Base-by-base conservation (phyloP, 2,797 vertebrate species). In the Peromyscus melanophrys region DNA sequence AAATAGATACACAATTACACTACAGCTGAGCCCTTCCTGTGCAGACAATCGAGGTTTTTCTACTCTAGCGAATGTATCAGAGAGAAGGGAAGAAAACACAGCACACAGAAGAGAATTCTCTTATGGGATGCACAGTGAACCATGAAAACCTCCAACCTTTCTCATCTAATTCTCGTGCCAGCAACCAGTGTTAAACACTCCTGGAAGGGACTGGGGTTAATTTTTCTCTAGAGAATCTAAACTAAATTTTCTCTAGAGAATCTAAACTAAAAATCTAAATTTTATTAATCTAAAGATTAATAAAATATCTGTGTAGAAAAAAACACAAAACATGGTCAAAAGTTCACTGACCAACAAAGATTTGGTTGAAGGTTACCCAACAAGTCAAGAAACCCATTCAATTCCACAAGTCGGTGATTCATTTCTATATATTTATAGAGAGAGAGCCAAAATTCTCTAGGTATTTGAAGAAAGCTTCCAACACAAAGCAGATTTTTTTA, bases 381-480 rank as follows among this genome's bases (percentile, higher is more conserved):
- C 8, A 89, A 73, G 57, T 25, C 57, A 19, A 10, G 5, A 12
- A 6, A 40, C 16, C 34, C 81, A 27, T 7, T 77, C 84, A 90
- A 67, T 27, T 2, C 25, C 55, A 23, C 55, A 75, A 49, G 31
- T 46, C 23, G 90, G 2, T 71, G 61, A 52, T 23, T 69, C 7
- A 25, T 71, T 92, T 73, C 83, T 31, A 97, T 49, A 57, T 69
- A 73, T 89, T 71, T 83, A 80, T 29, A 85, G 59, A 88, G 49
- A 49, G 43, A 49, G 27, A 88, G 31, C 12, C 31, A 95, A 59
- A 17, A 4, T 85, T 96, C 37, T 57, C 46, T 52, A 89, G 34
- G 84, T 85, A 96, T 55, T 86, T 80, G 21, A 92, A 59, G 40
- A 97, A 88, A 83, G 2, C 4, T 23, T 91, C 31, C 29, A 96